Evolutionary conservation across 1,140 invertebrate genomes (phyloP).

Genomic region (Batillaria attramentaria): DNA sequence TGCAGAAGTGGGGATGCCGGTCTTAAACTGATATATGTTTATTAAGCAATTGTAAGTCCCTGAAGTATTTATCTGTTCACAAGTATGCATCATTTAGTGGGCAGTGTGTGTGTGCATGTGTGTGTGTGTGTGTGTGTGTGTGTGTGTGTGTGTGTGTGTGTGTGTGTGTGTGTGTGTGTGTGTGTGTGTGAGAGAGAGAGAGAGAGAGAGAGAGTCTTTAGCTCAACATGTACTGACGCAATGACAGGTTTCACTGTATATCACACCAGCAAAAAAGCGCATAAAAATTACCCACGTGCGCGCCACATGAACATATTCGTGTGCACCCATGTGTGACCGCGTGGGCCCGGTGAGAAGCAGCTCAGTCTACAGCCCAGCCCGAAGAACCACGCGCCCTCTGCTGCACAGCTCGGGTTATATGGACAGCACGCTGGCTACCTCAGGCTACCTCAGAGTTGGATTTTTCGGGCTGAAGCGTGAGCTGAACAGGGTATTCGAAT

Average conservation of each 20-base stretch:
- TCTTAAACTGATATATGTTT: constrained; percentile 34
- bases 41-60: not conserved
- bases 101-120: not conserved
- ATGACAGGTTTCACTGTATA: not conserved
- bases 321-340: not conserved
- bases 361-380: too few species aligned
- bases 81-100: not conserved
- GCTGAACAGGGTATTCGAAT: too few species aligned
- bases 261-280: not conserved
- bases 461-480: too few species aligned
- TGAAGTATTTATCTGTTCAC: not conserved
- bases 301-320: not conserved
- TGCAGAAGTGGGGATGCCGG: constrained; percentile 16
- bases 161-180: not conserved
- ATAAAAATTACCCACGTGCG: not conserved
- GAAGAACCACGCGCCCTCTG: too few species aligned
- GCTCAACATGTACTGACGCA: too few species aligned
- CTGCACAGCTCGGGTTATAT: too few species aligned
- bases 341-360: too few species aligned
- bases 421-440: too few species aligned
- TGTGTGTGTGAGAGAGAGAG: constrained; percentile 2
- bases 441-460: too few species aligned
- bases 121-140: constrained; percentile 9
- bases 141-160: constrained; percentile 13
- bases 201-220: not conserved